Evolutionary conservation across 2,888 invertebrate genomes (phyloP), one percentile per base, ranked within the genome.

Genomic region (Sphinx pinastri): DNA sequence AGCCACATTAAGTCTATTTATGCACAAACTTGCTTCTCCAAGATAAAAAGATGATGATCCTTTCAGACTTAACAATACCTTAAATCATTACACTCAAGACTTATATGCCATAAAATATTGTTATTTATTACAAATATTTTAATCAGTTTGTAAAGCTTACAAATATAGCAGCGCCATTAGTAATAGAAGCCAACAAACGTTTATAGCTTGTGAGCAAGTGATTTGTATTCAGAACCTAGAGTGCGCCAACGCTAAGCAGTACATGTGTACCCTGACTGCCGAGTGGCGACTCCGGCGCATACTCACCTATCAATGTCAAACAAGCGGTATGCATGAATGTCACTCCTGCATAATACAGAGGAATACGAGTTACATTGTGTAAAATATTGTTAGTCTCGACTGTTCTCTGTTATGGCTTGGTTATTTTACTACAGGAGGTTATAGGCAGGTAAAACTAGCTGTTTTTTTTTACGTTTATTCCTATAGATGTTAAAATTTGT

Each of bases 291-390:
- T 55, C 38, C 38, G 38, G 55, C 55, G 63, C 63, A 63, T 47
- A n/a, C 63, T 63, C 49, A 63, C 63, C 47, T 63, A 63, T 49
- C 63, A 63, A 63, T 63, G 63, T 63, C 63, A 63, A 49, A 63
- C 47, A 55, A 16, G 12, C 12, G 49, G 49, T 47, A 63, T 63
- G 49, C 63, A 19, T 63, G 63, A 63, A 63, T 49, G 63, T 63
- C 47, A 63, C 63, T 63, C 63, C 63, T 63, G 63, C 63, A 63
- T 63, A 49, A 63, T 49, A 47, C 49, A 63, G 63, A 13, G 19
- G 63, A 14, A 49, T 47, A 63, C 19, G 63, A 47, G 19, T 63
- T 63, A 49, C 47, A 63, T 63, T 63, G 49, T 63, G 19, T 47
- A 60, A 47, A 19, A 49, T 19, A 63, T 63, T 63, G 16, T 49